These are phyloP conservation scores for Odontophorus gujanensis DNA, from an alignment of 2,113 vertebrate genomes.

Conservation along the genomic window DNA sequence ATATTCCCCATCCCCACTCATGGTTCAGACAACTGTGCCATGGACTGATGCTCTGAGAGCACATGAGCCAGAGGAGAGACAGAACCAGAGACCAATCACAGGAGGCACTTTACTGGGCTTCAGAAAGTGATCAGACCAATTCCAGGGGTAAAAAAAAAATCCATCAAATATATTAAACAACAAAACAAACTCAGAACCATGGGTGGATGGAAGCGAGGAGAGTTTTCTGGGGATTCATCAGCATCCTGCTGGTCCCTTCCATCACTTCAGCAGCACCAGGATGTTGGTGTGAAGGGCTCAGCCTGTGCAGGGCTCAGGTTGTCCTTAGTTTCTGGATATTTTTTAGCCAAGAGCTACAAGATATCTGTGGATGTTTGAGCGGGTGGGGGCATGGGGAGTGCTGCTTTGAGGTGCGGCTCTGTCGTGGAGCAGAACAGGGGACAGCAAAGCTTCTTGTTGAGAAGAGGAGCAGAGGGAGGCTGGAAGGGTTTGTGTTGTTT, in stretches of 20 bases:
- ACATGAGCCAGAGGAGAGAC: background rate
- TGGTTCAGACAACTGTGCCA: background rate
- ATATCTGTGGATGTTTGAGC: background rate
- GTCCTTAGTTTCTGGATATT: background rate
- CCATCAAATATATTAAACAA: background rate
- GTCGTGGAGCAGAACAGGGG: fast-evolving
- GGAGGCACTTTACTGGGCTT: background rate
- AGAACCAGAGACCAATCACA: background rate
- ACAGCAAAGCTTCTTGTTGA: background rate
- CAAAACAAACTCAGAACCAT: background rate
- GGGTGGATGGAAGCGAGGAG: background rate
- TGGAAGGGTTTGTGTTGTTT: background rate
- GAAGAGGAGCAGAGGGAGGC: background rate
- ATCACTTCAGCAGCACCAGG: fast-evolving
- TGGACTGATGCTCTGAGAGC: background rate
- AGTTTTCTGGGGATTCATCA: background rate
- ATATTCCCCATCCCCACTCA: fast-evolving
- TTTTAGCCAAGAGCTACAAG: background rate
- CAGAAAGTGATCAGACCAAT: slow-evolving; percentile 24
- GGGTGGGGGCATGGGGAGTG: background rate
- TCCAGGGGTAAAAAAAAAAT: slow-evolving; percentile 8
- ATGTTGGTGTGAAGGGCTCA: background rate
- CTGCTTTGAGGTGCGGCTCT: background rate
- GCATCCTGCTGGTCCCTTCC: background rate
- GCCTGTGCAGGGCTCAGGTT: background rate